Conservation (phyloP, 2,113 vertebrate genomes). For the Zapus hudsonius region DNA sequence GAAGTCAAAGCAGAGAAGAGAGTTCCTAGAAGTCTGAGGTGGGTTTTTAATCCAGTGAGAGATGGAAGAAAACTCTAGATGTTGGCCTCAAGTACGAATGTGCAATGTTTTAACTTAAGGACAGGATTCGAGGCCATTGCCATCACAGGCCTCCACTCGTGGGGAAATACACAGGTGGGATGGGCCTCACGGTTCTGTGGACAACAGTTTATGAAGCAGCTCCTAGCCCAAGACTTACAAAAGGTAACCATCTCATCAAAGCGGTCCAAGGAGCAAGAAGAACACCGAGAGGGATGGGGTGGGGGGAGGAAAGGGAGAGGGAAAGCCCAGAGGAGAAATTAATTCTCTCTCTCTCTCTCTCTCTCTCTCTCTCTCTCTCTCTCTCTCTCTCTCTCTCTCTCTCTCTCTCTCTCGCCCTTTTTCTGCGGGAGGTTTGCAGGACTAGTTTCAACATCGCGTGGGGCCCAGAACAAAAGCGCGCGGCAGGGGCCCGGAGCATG, state of each 20-base stretch:
- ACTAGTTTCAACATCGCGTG: constrained; percentile 58
- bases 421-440: not conserved
- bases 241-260: not conserved
- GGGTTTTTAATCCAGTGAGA: not conserved
- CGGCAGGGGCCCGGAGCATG: not conserved
- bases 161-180: not conserved
- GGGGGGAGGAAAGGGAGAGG: not conserved
- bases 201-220: not conserved
- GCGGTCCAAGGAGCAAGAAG: not conserved
- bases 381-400: no score
- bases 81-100: not conserved
- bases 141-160: not conserved
- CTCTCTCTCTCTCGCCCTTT: not conserved
- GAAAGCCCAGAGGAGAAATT: no score
- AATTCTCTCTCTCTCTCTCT: no score
- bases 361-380: no score
- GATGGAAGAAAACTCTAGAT: not conserved
- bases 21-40: not conserved
- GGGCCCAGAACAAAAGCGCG: constrained; percentile 67
- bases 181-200: accelerated
- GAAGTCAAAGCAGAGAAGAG: not conserved
- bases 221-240: not conserved
- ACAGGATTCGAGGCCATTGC: not conserved
- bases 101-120: not conserved
- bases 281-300: accelerated